Conservation (phyloP, 53 echinoderm and acorn worm genomes). For the Echinarachnius parma region DNA sequence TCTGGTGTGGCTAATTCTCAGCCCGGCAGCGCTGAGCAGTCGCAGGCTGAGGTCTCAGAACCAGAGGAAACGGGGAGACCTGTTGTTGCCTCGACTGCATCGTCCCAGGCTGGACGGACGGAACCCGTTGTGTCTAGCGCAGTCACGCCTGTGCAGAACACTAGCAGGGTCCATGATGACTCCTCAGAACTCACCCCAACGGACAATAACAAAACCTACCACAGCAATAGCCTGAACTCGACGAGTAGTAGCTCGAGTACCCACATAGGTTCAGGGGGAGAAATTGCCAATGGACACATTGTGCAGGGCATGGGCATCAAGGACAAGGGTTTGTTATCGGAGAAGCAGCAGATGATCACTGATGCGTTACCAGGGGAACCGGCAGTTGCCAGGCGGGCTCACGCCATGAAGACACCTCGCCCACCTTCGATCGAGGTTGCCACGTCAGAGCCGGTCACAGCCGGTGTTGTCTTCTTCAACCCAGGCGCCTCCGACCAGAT, state of each 20-base stretch:
- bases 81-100: conserved; percentile 3
- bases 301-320: conserved; percentile 15
- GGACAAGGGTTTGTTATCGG: background rate
- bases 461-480: conserved; percentile 54
- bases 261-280: conserved; percentile 16
- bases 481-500: conserved; percentile 21
- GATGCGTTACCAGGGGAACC: conserved; percentile 23
- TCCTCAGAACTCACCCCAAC: background rate
- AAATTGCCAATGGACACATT: conserved; percentile 23
- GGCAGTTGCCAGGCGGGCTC: conserved; percentile 48
- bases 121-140: conserved; percentile 31
- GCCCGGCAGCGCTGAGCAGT: conserved; percentile 80
- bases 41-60: conserved; percentile 70
- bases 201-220: conserved; percentile 12
- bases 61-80: conserved; percentile 51
- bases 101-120: conserved; percentile 30
- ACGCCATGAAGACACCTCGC: conserved; percentile 51
- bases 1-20: conserved; percentile 86
- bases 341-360: conserved; percentile 11
- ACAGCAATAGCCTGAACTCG: conserved; percentile 40
- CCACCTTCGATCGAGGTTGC: conserved; percentile 66
- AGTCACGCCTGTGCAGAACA: conserved; percentile 33
- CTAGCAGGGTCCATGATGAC: conserved; percentile 30
- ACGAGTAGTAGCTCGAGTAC: conserved; percentile 45
- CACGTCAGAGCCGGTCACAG: conserved; percentile 53